Base-by-base conservation (phyloP, 2,797 vertebrate genomes). In the Alectoris magna region DNA sequence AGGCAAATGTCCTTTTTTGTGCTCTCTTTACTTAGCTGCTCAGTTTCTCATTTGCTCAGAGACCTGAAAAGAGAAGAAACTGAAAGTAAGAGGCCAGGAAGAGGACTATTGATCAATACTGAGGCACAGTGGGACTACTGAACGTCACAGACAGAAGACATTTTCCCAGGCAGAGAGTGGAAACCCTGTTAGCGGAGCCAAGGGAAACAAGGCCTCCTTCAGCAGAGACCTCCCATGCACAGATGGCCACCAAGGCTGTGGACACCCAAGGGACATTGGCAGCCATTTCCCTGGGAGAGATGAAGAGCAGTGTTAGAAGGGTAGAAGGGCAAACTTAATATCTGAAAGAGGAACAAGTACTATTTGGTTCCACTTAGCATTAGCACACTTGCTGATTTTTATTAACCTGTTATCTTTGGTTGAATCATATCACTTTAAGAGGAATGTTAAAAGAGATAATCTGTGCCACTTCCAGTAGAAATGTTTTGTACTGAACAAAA, bases 31-130 rank as follows among this genome's bases (percentile, higher is more conserved):
- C 29, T 17, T 51, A 84, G 67, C 11, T 6, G 3, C 68, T 85
- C 62, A 34, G n/a, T 46, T 80, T 55, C 29, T 88, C 59, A 51
- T 85, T 66, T 89, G 23, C 82, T 92, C 49, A 74, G 75, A 74
- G 55, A 67, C 29, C 64, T 69, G 58, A 55, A 92, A 89, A 74
- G 73, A 69, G 75, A 89, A 90, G 69, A 81, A 85, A 69, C 23
- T 69, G 82, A 85, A 95, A 66, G 91, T 14, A 85, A 23, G 71
- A 76, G 88, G 36, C 31, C 24, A 38, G 41, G 46, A 78, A 69
- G 67, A 85, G 43, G 72, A 80, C 14, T 70, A 76, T 8, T 74
- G 69, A 89, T 93, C 66, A 84, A 66, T 2, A 5, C 44, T 80
- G 58, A 91, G 38, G 39, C 62, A 68, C 78, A 74, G 41, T 69